Percentiles rank a stretch among this genome's conserved stretches.
phyloP scores from a whole-genome alignment of 2,888 invertebrate species.

The Drosophila meridionalis region DNA sequence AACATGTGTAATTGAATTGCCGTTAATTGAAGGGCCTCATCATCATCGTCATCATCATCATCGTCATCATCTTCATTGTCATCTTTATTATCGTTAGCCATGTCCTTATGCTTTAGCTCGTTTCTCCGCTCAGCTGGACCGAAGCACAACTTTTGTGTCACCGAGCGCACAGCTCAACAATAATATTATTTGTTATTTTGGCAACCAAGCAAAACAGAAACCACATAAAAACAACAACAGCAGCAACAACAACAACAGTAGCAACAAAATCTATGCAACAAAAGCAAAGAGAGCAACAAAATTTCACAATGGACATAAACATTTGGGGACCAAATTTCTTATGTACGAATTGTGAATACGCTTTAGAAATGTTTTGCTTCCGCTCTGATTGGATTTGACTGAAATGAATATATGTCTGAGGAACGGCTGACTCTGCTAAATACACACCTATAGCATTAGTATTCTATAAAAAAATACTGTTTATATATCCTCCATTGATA shows the following conservation, averaged over 20 bases:
- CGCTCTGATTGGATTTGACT: background rate
- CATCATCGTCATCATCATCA: slow-evolving; percentile 14
- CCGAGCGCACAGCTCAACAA: slow-evolving; percentile 36
- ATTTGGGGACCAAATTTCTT: background rate
- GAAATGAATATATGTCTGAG: no score
- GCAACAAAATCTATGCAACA: slow-evolving; percentile 1
- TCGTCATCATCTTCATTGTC: slow-evolving; percentile 2
- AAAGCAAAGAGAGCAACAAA: slow-evolving; percentile 17
- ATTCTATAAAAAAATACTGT: no score
- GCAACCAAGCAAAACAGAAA: slow-evolving; percentile 58
- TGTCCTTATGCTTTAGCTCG: slow-evolving; percentile 1
- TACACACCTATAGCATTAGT: no score
- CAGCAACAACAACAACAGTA: background rate
- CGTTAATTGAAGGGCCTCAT: slow-evolving; percentile 63
- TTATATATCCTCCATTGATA: no score
- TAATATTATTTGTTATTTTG: slow-evolving; percentile 63
- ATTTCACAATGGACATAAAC: background rate
- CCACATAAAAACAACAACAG: slow-evolving; percentile 43
- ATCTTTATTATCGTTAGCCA: background rate
- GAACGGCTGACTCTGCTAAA: no score
- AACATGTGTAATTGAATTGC: slow-evolving; percentile 62
- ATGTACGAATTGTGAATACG: background rate
- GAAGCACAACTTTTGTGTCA: slow-evolving; percentile 53
- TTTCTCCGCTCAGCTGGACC: background rate
- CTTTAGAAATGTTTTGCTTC: background rate